Conservation (phyloP, 2,113 vertebrate species). For the Nymphicus hollandicus region DNA sequence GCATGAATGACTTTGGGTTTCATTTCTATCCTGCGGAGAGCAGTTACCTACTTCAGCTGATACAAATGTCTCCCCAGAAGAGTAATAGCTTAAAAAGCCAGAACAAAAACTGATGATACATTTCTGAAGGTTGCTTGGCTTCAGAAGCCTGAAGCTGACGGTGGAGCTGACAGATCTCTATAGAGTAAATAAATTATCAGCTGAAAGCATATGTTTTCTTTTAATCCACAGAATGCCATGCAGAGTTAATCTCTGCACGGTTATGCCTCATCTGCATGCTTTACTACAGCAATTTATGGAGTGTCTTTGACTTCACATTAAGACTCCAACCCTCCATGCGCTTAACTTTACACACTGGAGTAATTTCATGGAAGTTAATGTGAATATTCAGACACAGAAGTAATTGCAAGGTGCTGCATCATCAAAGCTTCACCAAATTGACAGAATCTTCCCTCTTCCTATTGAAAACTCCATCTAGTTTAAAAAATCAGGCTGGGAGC, state of each 20-base stretch:
- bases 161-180: background rate
- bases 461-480: background rate
- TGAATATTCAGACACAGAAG: background rate
- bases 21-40: background rate
- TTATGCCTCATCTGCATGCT: background rate
- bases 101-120: background rate
- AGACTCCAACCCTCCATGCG: background rate
- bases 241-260: background rate
- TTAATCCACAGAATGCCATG: background rate
- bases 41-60: background rate
- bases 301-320: background rate
- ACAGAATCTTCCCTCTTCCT: background rate
- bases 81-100: background rate
- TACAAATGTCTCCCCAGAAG: constrained; percentile 4
- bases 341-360: background rate
- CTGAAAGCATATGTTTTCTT: background rate
- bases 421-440: background rate
- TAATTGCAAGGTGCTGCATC: background rate
- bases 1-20: background rate
- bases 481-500: background rate
- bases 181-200: background rate
- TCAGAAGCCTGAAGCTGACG: background rate
- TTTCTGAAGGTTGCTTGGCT: background rate
- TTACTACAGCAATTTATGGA: background rate
- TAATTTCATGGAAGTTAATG: background rate